A percentile compares a stretch with the other conserved stretches of the same genome.
Conservation (phyloP, 2,113 vertebrate genomes). For the Gopherus flavomarginatus region DNA sequence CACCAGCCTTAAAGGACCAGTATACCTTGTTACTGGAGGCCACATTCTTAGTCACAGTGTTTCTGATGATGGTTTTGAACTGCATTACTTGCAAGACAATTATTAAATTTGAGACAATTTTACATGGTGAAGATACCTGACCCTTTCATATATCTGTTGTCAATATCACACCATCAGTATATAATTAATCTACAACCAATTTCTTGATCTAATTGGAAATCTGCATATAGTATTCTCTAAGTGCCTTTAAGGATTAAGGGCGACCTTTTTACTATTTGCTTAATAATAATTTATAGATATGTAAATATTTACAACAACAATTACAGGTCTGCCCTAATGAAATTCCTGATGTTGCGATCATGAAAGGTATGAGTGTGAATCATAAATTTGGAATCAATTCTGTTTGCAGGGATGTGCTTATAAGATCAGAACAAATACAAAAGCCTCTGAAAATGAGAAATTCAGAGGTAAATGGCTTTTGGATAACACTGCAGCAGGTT, state of each 20-base stretch:
- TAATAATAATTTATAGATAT: constrained; percentile 69
- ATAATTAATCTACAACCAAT: constrained; percentile 49
- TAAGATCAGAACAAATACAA: constrained; percentile 59
- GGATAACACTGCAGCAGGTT: constrained; percentile 3
- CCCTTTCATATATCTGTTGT: constrained; percentile 31
- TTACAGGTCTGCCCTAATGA: constrained; percentile 66
- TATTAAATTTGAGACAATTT: constrained; percentile 43
- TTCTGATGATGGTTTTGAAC: background rate
- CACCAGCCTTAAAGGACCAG: no score
- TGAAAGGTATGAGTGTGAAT: constrained; percentile 56
- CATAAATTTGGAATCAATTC: constrained; percentile 70
- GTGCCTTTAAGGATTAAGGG: constrained; percentile 45
- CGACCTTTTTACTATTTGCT: constrained; percentile 60
- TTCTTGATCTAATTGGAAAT: constrained; percentile 57
- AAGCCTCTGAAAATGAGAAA: constrained; percentile 51
- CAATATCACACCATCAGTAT: constrained; percentile 39
- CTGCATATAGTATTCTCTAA: background rate
- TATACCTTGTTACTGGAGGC: no score
- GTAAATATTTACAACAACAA: constrained; percentile 71
- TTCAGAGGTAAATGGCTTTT: constrained; percentile 50
- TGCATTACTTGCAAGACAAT: constrained; percentile 35
- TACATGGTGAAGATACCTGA: constrained; percentile 27
- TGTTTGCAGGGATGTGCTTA: constrained; percentile 45
- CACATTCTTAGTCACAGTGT: background rate
- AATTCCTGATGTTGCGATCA: constrained; percentile 52